These are phyloP conservation scores for Temnothorax rugatulus DNA, from an alignment of 2,888 invertebrate genomes.

Conservation along the genomic window DNA sequence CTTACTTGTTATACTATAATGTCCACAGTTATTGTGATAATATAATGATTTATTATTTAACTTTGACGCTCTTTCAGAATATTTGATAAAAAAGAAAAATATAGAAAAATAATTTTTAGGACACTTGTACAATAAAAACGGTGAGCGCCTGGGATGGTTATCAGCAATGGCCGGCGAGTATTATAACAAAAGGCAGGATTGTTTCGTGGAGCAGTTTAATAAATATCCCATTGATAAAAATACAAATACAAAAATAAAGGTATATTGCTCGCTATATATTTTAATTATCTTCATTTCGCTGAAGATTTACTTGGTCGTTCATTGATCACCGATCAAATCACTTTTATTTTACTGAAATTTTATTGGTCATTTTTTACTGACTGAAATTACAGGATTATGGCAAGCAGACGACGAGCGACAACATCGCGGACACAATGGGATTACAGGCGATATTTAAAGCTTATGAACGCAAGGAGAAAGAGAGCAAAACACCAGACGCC, in stretches of 20 bases:
- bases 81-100: neutral
- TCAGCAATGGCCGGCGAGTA: slow-evolving; percentile 60
- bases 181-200: slow-evolving; percentile 63
- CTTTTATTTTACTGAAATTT: neutral
- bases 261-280: neutral
- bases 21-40: neutral
- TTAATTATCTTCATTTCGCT: neutral
- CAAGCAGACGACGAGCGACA: slow-evolving; percentile 92
- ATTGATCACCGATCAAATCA: neutral
- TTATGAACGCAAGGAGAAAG: slow-evolving; percentile 83
- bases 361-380: neutral
- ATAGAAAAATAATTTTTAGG: slow-evolving; percentile 48
- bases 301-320: neutral
- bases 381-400: slow-evolving; percentile 87
- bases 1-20: neutral
- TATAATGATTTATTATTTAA: neutral
- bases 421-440: slow-evolving; percentile 95
- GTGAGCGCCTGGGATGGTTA: slow-evolving; percentile 62
- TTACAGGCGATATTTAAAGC: slow-evolving; percentile 91
- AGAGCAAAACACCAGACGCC: slow-evolving; percentile 52
- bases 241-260: neutral
- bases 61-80: neutral
- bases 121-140: slow-evolving; percentile 53
- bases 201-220: slow-evolving; percentile 71
- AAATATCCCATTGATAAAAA: slow-evolving; percentile 47